A percentile compares a stretch with the other conserved stretches of the same genome.
phyloP scores from a whole-genome alignment of 2,113 vertebrate species.

The Pavo muticus region DNA sequence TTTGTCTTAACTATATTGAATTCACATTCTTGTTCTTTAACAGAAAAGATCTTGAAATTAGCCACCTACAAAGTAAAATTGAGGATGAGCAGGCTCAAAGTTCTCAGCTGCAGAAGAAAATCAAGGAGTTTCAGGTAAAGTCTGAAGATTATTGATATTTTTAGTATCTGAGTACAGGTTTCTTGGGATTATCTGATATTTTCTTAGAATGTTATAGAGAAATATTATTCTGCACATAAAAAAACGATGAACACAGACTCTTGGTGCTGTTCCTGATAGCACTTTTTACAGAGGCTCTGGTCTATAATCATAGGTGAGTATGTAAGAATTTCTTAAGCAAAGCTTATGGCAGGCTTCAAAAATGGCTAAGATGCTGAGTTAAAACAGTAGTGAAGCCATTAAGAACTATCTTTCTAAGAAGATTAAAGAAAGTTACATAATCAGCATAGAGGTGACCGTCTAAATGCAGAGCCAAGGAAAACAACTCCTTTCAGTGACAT shows the following conservation, averaged over 20 bases:
- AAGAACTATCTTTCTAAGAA: background rate
- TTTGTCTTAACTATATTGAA: background rate
- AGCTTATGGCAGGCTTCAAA: background rate
- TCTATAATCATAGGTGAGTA: background rate
- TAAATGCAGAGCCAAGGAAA: background rate
- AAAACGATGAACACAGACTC: background rate
- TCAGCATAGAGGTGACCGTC: background rate
- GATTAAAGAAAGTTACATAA: background rate
- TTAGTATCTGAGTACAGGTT: background rate
- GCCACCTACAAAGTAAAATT: constrained; percentile 80
- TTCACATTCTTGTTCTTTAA: constrained; percentile 31
- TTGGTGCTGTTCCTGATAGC: background rate
- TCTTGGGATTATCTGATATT: background rate
- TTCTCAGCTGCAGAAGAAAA: constrained; percentile 86
- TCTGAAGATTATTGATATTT: background rate
- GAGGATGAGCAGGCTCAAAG: constrained; percentile 82
- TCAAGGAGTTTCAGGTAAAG: constrained; percentile 80
- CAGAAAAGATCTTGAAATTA: constrained; percentile 89
- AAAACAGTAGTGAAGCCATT: background rate
- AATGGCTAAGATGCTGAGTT: background rate
- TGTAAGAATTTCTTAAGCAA: background rate
- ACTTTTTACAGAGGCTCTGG: background rate
- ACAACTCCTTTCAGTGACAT: background rate
- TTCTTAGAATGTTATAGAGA: background rate
- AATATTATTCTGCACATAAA: background rate